phyloP scores from a whole-genome alignment of 2,888 invertebrate genomes.

The Microplitis deprimator region DNA sequence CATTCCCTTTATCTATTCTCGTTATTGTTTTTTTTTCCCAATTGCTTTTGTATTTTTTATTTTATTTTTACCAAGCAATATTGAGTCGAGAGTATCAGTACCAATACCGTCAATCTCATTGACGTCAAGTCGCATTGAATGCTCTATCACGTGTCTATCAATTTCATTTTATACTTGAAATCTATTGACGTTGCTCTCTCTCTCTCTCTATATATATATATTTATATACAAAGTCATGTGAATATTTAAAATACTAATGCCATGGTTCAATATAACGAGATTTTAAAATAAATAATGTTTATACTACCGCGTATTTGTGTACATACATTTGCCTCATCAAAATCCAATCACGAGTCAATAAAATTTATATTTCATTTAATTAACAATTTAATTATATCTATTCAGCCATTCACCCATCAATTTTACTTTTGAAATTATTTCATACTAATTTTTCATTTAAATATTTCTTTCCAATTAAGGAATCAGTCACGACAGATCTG shows the following conservation, averaged over 20 bases:
- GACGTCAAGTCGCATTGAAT: constrained; percentile 11
- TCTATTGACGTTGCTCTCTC: background rate
- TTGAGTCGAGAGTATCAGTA: constrained; percentile 15
- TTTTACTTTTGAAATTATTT: too few species aligned
- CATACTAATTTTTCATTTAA: too few species aligned
- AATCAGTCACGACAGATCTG: too few species aligned
- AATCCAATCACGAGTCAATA: background rate
- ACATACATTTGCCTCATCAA: background rate
- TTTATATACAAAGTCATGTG: background rate
- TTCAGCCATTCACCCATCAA: too few species aligned
- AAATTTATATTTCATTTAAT: background rate
- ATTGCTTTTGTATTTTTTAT: constrained; percentile 7
- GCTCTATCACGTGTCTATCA: constrained; percentile 15
- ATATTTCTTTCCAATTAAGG: too few species aligned
- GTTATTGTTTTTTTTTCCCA: background rate
- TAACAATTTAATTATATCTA: background rate
- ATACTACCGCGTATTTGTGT: background rate
- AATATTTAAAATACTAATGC: background rate
- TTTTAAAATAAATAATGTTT: background rate
- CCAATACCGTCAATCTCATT: constrained; percentile 38
- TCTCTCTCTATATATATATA: background rate
- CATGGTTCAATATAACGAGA: background rate
- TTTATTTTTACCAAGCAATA: constrained; percentile 1
- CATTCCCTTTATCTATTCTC: constrained; percentile 8
- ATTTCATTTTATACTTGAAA: constrained; percentile 1